These are phyloP conservation scores for Tonatia bakeri DNA, from an alignment of 2,113 vertebrate genomes.

Conservation along the genomic window DNA sequence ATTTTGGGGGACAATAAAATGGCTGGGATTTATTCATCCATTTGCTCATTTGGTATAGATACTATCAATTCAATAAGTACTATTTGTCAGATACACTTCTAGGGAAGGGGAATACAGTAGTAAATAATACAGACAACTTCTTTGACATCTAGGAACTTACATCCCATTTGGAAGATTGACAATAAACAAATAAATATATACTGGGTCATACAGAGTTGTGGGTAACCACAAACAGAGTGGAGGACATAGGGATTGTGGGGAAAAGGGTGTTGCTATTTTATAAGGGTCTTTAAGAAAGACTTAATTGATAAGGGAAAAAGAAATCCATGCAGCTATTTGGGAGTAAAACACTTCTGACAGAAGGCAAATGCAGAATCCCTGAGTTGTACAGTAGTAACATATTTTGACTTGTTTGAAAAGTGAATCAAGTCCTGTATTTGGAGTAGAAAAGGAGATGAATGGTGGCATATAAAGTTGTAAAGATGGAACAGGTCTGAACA, in stretches of 20 bases:
- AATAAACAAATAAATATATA: neutral
- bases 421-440: neutral
- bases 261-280: neutral
- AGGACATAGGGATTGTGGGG: neutral
- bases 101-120: neutral
- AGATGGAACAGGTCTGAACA: neutral
- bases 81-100: neutral
- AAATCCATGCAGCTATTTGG: neutral
- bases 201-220: neutral
- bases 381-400: neutral
- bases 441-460: neutral
- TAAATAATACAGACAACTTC: neutral
- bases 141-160: neutral
- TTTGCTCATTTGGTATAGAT: neutral
- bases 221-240: neutral
- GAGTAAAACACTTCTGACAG: neutral
- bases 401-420: neutral
- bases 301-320: neutral
- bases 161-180: neutral
- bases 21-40: neutral
- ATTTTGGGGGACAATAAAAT: neutral
- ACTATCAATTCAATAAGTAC: neutral
- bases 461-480: neutral
- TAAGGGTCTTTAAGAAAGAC: neutral
- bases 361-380: neutral